Percentiles rank a stretch among this genome's conserved stretches.
These are phyloP conservation scores for Caenorhabditis tropicalis DNA, from an alignment of 1,140 invertebrate genomes.

Conservation along the genomic window DNA sequence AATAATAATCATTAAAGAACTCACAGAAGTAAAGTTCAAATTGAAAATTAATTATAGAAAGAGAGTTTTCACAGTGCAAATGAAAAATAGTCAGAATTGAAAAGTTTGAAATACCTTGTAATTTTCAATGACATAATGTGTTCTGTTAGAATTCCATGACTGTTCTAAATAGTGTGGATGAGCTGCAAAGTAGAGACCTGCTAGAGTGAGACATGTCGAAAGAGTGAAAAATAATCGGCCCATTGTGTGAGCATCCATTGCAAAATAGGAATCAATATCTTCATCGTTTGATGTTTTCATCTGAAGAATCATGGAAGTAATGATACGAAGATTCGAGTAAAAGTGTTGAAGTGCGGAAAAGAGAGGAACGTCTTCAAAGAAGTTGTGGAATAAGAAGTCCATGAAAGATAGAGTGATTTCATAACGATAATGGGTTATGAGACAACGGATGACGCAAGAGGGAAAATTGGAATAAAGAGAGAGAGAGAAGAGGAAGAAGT, in stretches of 20 bases:
- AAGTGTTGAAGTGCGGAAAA: background rate
- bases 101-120: background rate
- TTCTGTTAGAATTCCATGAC: constrained; percentile 7
- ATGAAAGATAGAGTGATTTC: background rate
- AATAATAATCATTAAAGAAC: no score
- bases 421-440: constrained; percentile 30
- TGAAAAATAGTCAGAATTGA: no score
- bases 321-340: background rate
- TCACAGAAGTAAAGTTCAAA: no score
- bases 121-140: background rate
- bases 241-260: constrained; percentile 13
- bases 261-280: background rate
- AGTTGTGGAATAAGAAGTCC: background rate
- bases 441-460: constrained; percentile 2
- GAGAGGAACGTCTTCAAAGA: background rate
- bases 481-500: background rate
- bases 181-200: constrained; percentile 6
- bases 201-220: background rate
- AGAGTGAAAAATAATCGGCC: background rate
- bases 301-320: background rate
- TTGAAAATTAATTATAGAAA: no score
- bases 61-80: no score
- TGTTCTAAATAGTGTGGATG: constrained; percentile 10
- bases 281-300: background rate
- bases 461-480: background rate